phyloP scores from a whole-genome alignment of 2,888 invertebrate species.

The Drosophila infuscata region DNA sequence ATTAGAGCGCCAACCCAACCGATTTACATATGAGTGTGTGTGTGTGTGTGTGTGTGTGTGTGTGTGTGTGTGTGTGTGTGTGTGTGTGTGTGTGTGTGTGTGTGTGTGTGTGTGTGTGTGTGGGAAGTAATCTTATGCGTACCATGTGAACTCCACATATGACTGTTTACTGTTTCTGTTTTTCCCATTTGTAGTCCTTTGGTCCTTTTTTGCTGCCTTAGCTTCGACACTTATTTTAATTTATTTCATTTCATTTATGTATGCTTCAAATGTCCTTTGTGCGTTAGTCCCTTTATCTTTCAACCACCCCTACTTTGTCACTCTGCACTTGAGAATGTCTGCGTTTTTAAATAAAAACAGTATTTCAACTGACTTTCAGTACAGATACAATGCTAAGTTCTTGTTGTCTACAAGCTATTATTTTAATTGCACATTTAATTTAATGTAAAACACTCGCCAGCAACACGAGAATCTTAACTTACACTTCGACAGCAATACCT shows the following conservation, averaged over 20 bases:
- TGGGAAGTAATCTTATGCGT: conserved; percentile 68
- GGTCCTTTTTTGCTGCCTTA: conserved; percentile 67
- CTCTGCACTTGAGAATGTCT: conserved; percentile 19
- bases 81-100: conserved; percentile 2
- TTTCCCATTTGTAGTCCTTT: conserved; percentile 40
- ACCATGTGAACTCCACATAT: conserved; percentile 67
- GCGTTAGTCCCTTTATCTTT: conserved; percentile 17
- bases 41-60: conserved; percentile 16
- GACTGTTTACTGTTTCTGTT: conserved; percentile 24
- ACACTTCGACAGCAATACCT: neutral
- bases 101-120: conserved; percentile 34
- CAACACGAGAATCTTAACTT: neutral
- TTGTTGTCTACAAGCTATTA: conserved; percentile 51
- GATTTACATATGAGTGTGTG: conserved; percentile 33
- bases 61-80: conserved; percentile 47
- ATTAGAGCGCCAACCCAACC: conserved; percentile 63
- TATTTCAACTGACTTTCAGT: conserved; percentile 46
- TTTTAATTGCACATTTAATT: conserved; percentile 60
- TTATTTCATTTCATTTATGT: conserved; percentile 76
- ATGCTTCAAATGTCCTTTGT: conserved; percentile 69
- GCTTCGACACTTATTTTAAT: conserved; percentile 79
- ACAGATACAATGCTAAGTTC: neutral
- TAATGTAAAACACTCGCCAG: conserved; percentile 20
- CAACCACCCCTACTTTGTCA: neutral
- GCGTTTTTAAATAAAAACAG: conserved; percentile 72